phyloP scores from a whole-genome alignment of 1,140 invertebrate genomes.

The Trachelipus rathkii region DNA sequence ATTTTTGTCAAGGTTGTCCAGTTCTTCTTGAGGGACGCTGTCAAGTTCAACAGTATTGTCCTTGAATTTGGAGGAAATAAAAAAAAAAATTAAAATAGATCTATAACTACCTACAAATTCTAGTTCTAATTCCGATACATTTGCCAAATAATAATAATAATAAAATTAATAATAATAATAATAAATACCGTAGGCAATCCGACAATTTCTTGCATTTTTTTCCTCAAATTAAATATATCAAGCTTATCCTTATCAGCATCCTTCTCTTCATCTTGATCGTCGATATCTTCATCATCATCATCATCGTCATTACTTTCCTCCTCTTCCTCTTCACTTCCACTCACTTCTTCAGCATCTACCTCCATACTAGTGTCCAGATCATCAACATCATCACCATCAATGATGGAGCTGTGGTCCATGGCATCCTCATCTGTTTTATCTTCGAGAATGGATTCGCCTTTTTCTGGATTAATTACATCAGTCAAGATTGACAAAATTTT shows the following conservation, averaged over 20 bases:
- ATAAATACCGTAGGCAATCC: not conserved
- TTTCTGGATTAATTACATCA: not conserved
- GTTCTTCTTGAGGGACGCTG: not conserved
- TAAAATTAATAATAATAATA: not conserved
- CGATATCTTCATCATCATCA: not conserved
- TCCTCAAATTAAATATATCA: not conserved
- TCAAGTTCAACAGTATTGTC: not conserved
- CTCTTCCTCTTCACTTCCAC: not conserved
- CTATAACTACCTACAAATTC: not conserved
- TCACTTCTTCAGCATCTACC: not conserved
- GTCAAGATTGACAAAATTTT: not conserved
- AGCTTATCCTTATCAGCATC: not conserved
- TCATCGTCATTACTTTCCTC: not conserved
- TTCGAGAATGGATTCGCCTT: not conserved
- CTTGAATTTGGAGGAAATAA: not conserved
- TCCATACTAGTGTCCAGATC: not conserved
- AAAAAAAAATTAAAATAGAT: not conserved
- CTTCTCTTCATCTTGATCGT: not conserved
- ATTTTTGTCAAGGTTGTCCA: not conserved
- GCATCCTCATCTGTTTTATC: not conserved
- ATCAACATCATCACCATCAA: not conserved
- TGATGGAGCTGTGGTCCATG: not conserved
- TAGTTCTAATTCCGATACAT: no score
- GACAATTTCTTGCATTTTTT: not conserved
- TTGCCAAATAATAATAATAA: no score